These are phyloP conservation scores for Tetragonisca angustula DNA, from an alignment of 2,888 invertebrate species.

Conservation along the genomic window DNA sequence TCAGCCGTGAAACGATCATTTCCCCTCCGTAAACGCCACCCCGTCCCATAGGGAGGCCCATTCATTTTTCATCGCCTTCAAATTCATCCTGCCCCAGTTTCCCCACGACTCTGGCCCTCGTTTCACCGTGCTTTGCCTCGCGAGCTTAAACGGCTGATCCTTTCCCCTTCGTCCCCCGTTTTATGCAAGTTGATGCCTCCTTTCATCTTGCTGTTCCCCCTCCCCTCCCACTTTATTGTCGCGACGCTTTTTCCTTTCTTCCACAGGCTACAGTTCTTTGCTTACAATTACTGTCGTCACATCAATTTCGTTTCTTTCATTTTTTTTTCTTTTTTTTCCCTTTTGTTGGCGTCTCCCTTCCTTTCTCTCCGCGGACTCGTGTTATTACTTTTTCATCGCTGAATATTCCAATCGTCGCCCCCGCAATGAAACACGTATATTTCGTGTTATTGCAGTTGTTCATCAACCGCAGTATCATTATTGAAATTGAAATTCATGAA, in stretches of 20 bases:
- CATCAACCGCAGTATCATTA: too few species aligned
- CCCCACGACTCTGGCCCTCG: neutral
- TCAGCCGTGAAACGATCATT: neutral
- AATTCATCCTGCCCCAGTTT: constrained; percentile 23
- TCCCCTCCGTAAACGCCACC: neutral
- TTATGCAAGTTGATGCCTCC: neutral
- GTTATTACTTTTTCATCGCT: too few species aligned
- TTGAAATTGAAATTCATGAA: too few species aligned
- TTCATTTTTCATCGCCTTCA: constrained; percentile 33
- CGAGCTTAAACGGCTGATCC: constrained; percentile 3
- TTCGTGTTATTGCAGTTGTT: too few species aligned
- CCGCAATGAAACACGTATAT: too few species aligned
- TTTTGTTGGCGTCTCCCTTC: too few species aligned
- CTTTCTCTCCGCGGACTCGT: too few species aligned
- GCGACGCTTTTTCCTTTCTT: neutral
- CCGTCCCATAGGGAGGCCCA: neutral
- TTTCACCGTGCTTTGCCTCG: neutral
- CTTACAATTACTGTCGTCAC: too few species aligned
- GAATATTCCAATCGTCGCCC: too few species aligned
- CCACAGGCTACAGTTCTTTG: too few species aligned
- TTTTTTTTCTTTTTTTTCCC: too few species aligned
- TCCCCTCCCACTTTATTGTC: neutral
- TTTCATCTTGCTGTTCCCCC: neutral
- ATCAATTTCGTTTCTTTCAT: too few species aligned
- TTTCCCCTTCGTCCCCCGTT: neutral